phyloP scores from a whole-genome alignment of 2,113 vertebrate genomes.

The Suncus etruscus region DNA sequence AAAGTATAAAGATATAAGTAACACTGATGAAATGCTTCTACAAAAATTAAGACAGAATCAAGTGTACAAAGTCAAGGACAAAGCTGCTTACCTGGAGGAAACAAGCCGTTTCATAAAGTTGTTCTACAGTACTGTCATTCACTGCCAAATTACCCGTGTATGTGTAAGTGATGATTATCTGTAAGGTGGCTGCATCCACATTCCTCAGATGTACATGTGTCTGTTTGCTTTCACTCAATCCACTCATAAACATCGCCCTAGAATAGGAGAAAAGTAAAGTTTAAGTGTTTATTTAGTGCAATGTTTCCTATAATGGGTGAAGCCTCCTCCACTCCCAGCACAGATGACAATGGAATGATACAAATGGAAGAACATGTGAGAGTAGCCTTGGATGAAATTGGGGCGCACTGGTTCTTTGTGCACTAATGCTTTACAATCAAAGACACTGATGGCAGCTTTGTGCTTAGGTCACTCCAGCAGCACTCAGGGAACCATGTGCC shows the following conservation, averaged over 20 bases:
- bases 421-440: no score
- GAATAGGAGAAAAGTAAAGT: background rate
- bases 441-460: no score
- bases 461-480: no score
- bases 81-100: conserved; percentile 94
- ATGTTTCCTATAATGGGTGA: no score
- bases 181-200: conserved; percentile 95
- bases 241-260: conserved; percentile 99
- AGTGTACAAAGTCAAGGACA: background rate
- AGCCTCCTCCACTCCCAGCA: no score
- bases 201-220: conserved; percentile 96
- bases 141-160: conserved; percentile 98
- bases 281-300: background rate
- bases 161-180: conserved; percentile 97
- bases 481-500: no score
- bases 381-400: no score
- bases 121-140: conserved; percentile 96
- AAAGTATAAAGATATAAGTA: background rate
- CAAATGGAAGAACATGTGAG: no score
- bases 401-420: no score
- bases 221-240: conserved; percentile 98
- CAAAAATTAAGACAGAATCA: background rate
- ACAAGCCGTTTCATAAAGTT: conserved; percentile 98
- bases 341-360: no score
- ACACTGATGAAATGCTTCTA: background rate